Percentiles rank a stretch among this genome's conserved stretches.
Conservation (phyloP, 2,797 vertebrate genomes). For the Alcedo atthis region DNA sequence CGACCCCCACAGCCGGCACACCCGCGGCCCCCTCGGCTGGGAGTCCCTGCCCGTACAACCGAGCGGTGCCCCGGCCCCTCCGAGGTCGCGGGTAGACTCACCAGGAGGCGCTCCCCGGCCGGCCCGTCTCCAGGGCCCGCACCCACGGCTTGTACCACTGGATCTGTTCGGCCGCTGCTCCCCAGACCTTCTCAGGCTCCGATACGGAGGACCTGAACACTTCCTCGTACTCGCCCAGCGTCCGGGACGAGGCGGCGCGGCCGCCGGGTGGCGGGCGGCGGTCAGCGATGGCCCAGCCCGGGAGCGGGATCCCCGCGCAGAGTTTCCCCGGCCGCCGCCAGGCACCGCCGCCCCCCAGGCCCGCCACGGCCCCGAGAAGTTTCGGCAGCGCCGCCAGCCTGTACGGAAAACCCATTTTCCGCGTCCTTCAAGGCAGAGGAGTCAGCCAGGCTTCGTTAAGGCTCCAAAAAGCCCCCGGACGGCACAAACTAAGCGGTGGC, state of each 20-base stretch:
- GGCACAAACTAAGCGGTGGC: not conserved
- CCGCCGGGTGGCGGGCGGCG: not conserved
- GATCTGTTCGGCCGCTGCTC: conserved; percentile 76
- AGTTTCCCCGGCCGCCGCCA: not conserved
- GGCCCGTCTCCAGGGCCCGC: conserved; percentile 79
- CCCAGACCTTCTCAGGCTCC: conserved; percentile 85
- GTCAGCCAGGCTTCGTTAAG: rapidly evolving
- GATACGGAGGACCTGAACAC: conserved; percentile 80
- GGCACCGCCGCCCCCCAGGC: not conserved
- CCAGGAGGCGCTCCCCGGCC: conserved; percentile 84
- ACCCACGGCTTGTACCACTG: conserved; percentile 89
- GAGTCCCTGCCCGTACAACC: not conserved
- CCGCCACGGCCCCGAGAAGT: not conserved
- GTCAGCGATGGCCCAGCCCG: not conserved
- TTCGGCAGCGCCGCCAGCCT: not conserved
- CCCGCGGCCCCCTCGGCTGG: not conserved
- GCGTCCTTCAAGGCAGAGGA: too few relatives aligned
- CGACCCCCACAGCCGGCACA: rapidly evolving
- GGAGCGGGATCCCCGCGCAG: not conserved
- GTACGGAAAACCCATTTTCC: not conserved
- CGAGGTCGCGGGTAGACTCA: conserved; percentile 68
- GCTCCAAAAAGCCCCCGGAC: not conserved
- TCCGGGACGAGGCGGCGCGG: not conserved
- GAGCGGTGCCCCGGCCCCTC: not conserved
- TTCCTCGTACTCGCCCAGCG: conserved; percentile 67